Percentiles rank a stretch among this genome's conserved stretches.
These are phyloP conservation scores for Agrilus mali DNA, from an alignment of 2,888 invertebrate genomes.

Conservation along the genomic window DNA sequence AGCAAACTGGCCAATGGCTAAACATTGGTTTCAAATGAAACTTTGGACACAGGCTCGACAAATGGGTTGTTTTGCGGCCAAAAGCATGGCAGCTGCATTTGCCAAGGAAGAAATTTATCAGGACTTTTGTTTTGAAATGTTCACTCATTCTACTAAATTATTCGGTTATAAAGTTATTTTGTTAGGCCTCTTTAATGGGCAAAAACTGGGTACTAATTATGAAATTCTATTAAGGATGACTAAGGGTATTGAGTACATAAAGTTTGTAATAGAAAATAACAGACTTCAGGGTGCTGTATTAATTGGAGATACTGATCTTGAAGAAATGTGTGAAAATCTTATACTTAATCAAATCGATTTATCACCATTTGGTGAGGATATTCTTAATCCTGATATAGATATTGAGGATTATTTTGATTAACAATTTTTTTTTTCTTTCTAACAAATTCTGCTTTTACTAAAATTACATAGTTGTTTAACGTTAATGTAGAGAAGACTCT, in stretches of 20 bases:
- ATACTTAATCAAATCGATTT: slow-evolving; percentile 91
- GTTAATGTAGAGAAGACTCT: no score
- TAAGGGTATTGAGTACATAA: slow-evolving; percentile 69
- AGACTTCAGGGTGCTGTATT: slow-evolving; percentile 85
- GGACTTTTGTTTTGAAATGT: slow-evolving; percentile 96
- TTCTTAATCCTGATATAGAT: slow-evolving; percentile 90
- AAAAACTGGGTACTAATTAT: slow-evolving; percentile 66
- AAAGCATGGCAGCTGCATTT: slow-evolving; percentile 63
- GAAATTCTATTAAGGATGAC: slow-evolving; percentile 79
- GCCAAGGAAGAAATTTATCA: slow-evolving; percentile 54
- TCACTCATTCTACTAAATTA: slow-evolving; percentile 90
- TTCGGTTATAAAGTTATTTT: slow-evolving; percentile 90
- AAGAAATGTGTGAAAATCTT: slow-evolving; percentile 96
- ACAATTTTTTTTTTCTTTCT: slow-evolving; percentile 7
- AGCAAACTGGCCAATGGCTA: slow-evolving; percentile 62
- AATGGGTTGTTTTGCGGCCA: slow-evolving; percentile 92
- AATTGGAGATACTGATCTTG: slow-evolving; percentile 93
- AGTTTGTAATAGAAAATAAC: slow-evolving; percentile 75
- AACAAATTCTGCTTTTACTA: no score
- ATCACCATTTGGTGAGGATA: slow-evolving; percentile 75
- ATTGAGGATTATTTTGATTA: slow-evolving; percentile 99
- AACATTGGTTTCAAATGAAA: slow-evolving; percentile 89
- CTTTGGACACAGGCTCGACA: slow-evolving; percentile 97
- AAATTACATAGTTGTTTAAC: no score
- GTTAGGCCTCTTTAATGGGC: slow-evolving; percentile 87